phyloP scores from a whole-genome alignment of 2,888 invertebrate species.

The Unio delphinus region DNA sequence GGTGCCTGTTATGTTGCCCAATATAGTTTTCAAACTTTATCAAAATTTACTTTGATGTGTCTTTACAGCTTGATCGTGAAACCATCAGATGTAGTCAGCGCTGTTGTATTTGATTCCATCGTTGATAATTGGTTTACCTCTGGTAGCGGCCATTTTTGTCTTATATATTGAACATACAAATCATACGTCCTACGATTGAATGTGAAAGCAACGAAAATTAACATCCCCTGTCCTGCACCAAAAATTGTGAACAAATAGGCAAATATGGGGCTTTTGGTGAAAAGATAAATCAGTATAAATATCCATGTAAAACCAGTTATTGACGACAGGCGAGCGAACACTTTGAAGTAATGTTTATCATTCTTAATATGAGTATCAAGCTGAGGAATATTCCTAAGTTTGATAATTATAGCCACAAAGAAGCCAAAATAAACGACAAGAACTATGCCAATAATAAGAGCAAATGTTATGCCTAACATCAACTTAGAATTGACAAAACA shows the following conservation, averaged over 20 bases:
- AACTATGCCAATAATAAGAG: conserved; percentile 12
- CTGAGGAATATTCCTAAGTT: conserved; percentile 13
- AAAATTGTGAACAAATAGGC: conserved; percentile 28
- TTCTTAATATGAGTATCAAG: conserved; percentile 7
- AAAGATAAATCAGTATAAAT: conserved; percentile 18
- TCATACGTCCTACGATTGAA: conserved; percentile 18
- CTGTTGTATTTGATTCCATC: too few relatives aligned
- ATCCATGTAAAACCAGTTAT: conserved; percentile 29
- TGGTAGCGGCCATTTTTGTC: too few relatives aligned
- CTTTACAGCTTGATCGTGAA: too few relatives aligned
- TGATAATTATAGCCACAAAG: conserved; percentile 16
- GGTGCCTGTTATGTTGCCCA: too few relatives aligned
- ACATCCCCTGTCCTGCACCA: conserved; percentile 21
- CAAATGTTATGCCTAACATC: conserved; percentile 24
- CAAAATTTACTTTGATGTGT: too few relatives aligned
- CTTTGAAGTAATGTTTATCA: conserved; percentile 15
- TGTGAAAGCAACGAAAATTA: conserved; percentile 29
- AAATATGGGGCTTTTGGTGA: conserved; percentile 7
- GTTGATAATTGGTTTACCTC: too few relatives aligned
- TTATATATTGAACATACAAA: conserved; percentile 3
- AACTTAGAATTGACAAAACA: conserved; percentile 19
- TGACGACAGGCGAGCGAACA: conserved; percentile 24
- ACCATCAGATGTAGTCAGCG: too few relatives aligned
- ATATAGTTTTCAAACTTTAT: too few relatives aligned
- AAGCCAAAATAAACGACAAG: conserved; percentile 12